phyloP scores from a whole-genome alignment of 2,113 vertebrate genomes.

The Grammomys surdaster region DNA sequence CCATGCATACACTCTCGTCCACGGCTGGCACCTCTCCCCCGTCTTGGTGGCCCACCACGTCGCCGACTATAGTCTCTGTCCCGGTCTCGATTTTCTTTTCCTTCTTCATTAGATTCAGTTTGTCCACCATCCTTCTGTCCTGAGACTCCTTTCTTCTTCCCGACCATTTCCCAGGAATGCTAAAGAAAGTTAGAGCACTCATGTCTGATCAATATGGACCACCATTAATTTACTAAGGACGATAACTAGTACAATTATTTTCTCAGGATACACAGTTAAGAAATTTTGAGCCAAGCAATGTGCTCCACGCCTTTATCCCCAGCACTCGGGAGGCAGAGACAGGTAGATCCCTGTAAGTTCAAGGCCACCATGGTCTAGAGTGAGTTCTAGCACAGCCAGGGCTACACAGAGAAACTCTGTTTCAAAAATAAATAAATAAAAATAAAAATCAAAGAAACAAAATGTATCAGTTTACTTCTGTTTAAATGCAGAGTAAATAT shows the following conservation, averaged over 20 bases:
- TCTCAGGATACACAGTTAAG: constrained; percentile 30
- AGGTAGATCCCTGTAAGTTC: not conserved
- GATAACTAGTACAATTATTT: not conserved
- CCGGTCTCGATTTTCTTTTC: constrained; percentile 95
- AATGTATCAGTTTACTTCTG: not conserved
- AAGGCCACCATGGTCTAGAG: not conserved
- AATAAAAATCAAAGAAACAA: not conserved
- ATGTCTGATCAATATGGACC: not conserved
- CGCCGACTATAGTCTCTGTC: constrained; percentile 95
- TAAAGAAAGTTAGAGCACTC: constrained; percentile 78
- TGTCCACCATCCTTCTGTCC: constrained; percentile 95
- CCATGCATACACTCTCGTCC: constrained; percentile 95
- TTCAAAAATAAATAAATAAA: not conserved
- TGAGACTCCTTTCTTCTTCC: constrained; percentile 97
- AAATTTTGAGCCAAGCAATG: not conserved
- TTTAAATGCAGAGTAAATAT: not conserved
- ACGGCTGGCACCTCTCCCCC: constrained; percentile 94
- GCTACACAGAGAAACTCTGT: not conserved
- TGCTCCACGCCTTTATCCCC: not conserved
- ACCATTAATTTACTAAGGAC: not conserved
- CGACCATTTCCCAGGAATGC: constrained; percentile 99
- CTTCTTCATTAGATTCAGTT: constrained; percentile 93
- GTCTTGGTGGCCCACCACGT: constrained; percentile 92
- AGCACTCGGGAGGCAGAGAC: not conserved
- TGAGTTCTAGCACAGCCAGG: not conserved